Base-by-base conservation (phyloP, 2,113 vertebrate species). In the Aplodontia rufa region DNA sequence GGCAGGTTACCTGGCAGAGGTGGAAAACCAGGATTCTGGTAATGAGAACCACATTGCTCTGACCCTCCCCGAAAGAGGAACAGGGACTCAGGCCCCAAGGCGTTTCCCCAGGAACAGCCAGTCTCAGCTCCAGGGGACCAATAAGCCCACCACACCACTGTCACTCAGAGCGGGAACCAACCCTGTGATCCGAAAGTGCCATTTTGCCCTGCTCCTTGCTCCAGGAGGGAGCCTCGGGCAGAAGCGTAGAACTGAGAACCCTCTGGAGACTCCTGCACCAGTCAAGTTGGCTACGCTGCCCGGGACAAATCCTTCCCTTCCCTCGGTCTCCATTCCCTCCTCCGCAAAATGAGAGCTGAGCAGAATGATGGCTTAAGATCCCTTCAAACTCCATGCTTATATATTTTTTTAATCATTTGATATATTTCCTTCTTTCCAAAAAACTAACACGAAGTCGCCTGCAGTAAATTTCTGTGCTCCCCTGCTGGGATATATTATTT, bases 1-100 rank as follows among this genome's bases (percentile, higher is more conserved):
- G 13, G 30, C 90, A 79, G 89, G 95, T 92, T 93, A 96, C 90
- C 96, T 93, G 87, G 96, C 81, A 95, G 90, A 96, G 66, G 76
- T 68, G 53, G 66, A 79, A 83, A 60, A 90, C 76, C 62, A 35
- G 12, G 60, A 87, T 72, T 62, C 81, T 40, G 24, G 78, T 96
- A 95, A 95, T 95, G 72, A 58, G 79, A 94, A 95, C 92, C 95
- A 96, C 53, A 92, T 92, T 95, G 64, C 40, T 49, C 28, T 10
- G 32, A 53, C 53, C 85, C 19, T 53, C 40, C 71, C 84, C 40
- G 17, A 26, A 30, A 81, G 69, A 88, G 20, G n/a, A 72, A 16
- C 1, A 60, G 85, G 62, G 51, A 28, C 60, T 37, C 71, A 28
- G 49, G 51, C 66, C 40, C 87, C 13, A 6, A 40, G 35, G 37